Evolutionary conservation across 2,797 vertebrate species (phyloP), one percentile per base, ranked within the genome.

Genomic region (Florisuga fusca): DNA sequence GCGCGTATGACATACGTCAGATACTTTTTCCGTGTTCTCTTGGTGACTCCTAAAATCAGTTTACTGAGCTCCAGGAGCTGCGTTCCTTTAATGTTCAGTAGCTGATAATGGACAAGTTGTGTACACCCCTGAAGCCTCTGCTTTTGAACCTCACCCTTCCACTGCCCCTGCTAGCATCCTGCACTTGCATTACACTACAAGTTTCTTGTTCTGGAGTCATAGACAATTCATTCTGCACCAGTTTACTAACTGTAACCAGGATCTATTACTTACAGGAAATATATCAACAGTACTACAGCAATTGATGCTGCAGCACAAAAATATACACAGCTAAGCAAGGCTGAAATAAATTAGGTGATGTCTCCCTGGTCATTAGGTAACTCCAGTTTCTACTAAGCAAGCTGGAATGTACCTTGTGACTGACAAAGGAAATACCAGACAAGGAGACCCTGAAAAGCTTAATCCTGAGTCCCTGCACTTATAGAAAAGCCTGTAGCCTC

Each of bases 121-220:
- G 14, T 45, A 31, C 18, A 57, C 31, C 17, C 36, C 22, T 86
- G 57, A 68, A 71, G 10, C 4, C 18, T 41, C 36, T 48, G 48
- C 31, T 6, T 23, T 54, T 3, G 2, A 10, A 9, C 25, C 15
- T 41, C 11, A 3, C 0, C 0, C 16, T 54, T 43, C 34, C 15
- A 6, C 25, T 20, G 8, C 13, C 13, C 16, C 41, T 45, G 62
- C 36, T 64, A 38, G 15, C 46, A 54, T 38, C 21, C 41, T 62
- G 14, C 25, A 7, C 12, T 54, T 41, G 31, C 12, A 3, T n/a
- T 53, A 17, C 9, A 43, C 2, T 23, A 34, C 4, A n/a, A n/a
- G n/a, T 1, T 3, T 36, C 29, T 41, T 84, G 22, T 58, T 82
- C 31, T 75, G 48, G 11, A 84, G 9, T 6, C 38, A 64, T 0